These are phyloP conservation scores for Dendropsophus ebraccatus DNA, from an alignment of 2,113 vertebrate species.

Conservation along the genomic window DNA sequence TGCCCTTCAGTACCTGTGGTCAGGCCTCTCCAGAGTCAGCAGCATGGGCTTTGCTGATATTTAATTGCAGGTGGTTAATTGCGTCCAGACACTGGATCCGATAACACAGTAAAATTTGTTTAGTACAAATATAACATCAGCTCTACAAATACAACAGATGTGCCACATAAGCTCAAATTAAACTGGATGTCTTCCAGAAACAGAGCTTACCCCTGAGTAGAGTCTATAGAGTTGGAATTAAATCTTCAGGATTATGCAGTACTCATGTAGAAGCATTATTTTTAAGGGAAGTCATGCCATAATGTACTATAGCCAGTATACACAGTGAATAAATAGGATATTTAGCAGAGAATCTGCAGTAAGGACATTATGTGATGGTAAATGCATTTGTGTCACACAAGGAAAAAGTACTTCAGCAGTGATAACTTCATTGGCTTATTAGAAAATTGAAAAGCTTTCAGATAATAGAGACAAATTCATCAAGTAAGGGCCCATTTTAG, in stretches of 20 bases:
- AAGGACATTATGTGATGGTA: too few species aligned
- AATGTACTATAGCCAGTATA: background rate
- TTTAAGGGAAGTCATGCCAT: slow-evolving; percentile 22
- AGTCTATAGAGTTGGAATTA: slow-evolving; percentile 26
- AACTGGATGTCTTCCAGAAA: slow-evolving; percentile 51
- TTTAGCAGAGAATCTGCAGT: background rate
- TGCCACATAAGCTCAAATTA: slow-evolving; percentile 49
- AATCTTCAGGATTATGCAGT: slow-evolving; percentile 53
- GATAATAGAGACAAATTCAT: too few species aligned
- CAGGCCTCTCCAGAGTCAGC: background rate
- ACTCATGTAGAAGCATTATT: slow-evolving; percentile 40
- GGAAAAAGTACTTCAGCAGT: too few species aligned
- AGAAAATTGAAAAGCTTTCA: too few species aligned
- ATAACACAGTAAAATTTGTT: slow-evolving; percentile 22
- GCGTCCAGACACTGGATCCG: background rate
- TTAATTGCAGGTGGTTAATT: slow-evolving; percentile 21
- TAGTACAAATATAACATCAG: slow-evolving; percentile 43
- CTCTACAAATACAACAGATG: slow-evolving; percentile 48
- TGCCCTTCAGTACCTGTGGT: too few species aligned
- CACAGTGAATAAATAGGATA: background rate
- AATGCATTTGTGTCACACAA: too few species aligned
- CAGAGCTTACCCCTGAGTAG: slow-evolving; percentile 10
- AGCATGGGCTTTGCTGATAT: background rate
- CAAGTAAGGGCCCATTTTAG: too few species aligned
- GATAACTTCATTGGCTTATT: too few species aligned